phyloP scores from a whole-genome alignment of 2,888 invertebrate genomes.

The Liposcelis brunnea region DNA sequence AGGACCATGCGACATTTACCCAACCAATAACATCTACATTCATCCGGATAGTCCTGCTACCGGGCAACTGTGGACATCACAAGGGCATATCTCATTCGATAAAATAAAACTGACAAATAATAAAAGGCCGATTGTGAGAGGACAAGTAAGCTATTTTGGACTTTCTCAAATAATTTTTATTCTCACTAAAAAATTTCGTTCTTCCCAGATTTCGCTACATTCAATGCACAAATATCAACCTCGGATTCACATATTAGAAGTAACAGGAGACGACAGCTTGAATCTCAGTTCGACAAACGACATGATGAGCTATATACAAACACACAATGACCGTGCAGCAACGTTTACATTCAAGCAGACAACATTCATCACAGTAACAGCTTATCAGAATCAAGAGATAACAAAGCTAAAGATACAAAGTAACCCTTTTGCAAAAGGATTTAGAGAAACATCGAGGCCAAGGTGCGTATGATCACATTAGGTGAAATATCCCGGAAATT shows the following conservation, averaged over 20 bases:
- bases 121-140: constrained; percentile 17
- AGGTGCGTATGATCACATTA: no score
- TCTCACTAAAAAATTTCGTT: no score
- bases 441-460: constrained; percentile 20
- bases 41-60: constrained; percentile 29
- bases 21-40: constrained; percentile 20
- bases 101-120: constrained; percentile 30
- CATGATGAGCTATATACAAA: constrained; percentile 13
- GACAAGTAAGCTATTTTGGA: constrained; percentile 16
- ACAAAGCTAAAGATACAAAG: constrained; percentile 27
- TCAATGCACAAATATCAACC: constrained; percentile 24
- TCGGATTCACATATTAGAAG: constrained; percentile 19
- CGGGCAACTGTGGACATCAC: constrained; percentile 28
- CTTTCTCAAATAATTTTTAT: no score
- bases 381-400: constrained; percentile 26
- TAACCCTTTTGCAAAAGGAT: constrained; percentile 30
- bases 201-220: constrained; percentile 20
- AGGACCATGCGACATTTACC: constrained; percentile 19
- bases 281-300: constrained; percentile 11
- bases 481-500: no score
- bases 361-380: constrained; percentile 22
- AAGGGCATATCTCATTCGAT: constrained; percentile 26
- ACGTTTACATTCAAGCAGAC: constrained; percentile 21
- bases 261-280: constrained; percentile 9
- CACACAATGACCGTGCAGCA: constrained; percentile 9